A percentile compares a stretch with the other conserved stretches of the same genome.
Evolutionary conservation across 1,140 invertebrate species (phyloP).

Genomic region (Drosophila pallidifrons): DNA sequence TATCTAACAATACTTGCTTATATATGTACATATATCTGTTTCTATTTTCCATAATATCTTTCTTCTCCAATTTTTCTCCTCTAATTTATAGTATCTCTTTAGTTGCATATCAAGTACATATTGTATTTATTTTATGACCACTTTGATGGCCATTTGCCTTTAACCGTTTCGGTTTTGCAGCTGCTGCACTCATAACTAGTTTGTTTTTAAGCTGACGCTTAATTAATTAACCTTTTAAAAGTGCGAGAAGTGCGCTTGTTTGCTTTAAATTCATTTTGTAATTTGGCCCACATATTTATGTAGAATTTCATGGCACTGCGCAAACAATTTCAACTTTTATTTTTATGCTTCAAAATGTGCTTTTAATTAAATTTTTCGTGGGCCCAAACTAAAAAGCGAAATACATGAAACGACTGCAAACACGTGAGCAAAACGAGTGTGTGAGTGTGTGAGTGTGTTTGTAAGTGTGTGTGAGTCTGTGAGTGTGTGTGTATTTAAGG

Average conservation of each 20-base stretch:
- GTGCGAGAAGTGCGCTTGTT: background rate
- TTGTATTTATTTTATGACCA: background rate
- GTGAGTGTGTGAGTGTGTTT: background rate
- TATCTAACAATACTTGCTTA: no score
- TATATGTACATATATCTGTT: no score
- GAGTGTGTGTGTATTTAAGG: constrained; percentile 9
- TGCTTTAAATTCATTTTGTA: constrained; percentile 36
- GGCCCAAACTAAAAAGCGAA: constrained; percentile 7
- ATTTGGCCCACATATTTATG: constrained; percentile 43
- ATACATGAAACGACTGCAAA: constrained; percentile 9
- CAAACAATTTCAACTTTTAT: constrained; percentile 21
- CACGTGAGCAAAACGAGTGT: background rate
- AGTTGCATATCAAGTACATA: no score
- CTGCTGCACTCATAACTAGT: background rate
- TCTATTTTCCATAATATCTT: no score
- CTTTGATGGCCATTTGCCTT: background rate
- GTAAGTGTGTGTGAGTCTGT: background rate
- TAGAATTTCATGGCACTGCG: constrained; percentile 24
- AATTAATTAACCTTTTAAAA: constrained; percentile 38
- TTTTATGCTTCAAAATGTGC: constrained; percentile 34
- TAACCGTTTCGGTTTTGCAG: background rate
- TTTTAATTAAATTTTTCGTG: constrained; percentile 59
- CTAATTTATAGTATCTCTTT: no score
- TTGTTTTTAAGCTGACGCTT: constrained; percentile 4
- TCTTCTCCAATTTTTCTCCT: no score